These are phyloP conservation scores for Porites divaricata DNA, from an alignment of 92 coral and sea anemone genomes.

Conservation along the genomic window DNA sequence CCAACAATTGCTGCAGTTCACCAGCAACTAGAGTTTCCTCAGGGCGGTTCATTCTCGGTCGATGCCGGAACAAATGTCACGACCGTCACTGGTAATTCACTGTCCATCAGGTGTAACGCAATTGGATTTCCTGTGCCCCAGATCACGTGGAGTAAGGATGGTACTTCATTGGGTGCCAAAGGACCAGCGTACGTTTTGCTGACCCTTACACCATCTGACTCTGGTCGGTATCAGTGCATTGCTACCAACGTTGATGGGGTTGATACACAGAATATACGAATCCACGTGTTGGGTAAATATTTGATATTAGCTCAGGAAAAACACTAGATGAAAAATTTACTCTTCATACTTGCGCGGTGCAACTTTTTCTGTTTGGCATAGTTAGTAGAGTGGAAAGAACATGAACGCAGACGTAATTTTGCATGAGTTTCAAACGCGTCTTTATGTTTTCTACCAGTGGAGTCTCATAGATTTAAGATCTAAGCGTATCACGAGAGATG, in stretches of 20 bases:
- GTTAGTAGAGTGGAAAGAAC: no score
- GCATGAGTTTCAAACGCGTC: no score
- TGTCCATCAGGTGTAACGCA: constrained; percentile 77
- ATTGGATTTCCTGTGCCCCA: constrained; percentile 77
- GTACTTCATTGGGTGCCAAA: constrained; percentile 36
- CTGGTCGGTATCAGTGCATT: constrained; percentile 83
- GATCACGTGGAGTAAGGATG: constrained; percentile 72
- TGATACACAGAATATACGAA: constrained; percentile 42
- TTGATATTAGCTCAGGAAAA: background rate
- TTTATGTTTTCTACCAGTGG: no score
- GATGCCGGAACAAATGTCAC: constrained; percentile 74
- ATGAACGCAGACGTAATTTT: no score
- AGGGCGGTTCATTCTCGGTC: constrained; percentile 50
- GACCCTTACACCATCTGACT: constrained; percentile 59
- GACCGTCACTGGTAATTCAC: constrained; percentile 71
- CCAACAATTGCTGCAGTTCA: constrained; percentile 68
- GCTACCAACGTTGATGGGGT: constrained; percentile 86
- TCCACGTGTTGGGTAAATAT: constrained; percentile 68
- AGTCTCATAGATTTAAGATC: no score
- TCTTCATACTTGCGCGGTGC: no score
- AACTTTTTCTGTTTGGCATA: no score
- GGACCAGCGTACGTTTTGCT: constrained; percentile 42
- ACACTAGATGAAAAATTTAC: background rate
- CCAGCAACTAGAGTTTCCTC: constrained; percentile 33
- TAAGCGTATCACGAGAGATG: no score